Base-by-base conservation (phyloP, 2,888 invertebrate species). In the Scaptomyza cyrtandrae region DNA sequence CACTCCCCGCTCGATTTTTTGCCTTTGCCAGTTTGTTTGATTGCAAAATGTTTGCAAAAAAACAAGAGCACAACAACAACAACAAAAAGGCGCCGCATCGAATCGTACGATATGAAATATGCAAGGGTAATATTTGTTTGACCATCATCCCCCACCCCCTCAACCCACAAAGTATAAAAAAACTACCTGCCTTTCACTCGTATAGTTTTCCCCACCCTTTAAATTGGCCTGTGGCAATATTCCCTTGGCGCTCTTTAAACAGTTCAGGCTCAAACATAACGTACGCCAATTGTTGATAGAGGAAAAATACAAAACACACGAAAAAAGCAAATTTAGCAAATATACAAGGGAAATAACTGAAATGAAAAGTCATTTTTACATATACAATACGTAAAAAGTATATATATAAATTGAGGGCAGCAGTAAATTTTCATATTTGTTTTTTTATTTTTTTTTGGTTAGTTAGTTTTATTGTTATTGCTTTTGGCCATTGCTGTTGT, bases 171-270 rank as follows among this genome's bases (percentile, higher is more conserved):
- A 24, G 24, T 24, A 24, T 3, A 24, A 24, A 24, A 1, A 62
- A 55, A 39, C 39, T 33, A 3, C 6, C 53, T 5, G 24, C 24
- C 24, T 24, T 24, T 55, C 65, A 19, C 57, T 33, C 33, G 19
- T 39, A 3, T 24, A n/a, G 41, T 44, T 50, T 39, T 37, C 31
- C 48, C 44, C 49, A 54, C 59, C 48, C 33, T 1, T 6, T 9
- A 53, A 75, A 75, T 79, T 75, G 80, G 68, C 61, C 39, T 16
- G 62, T 71, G 74, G 71, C 72, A 50, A 3, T 35, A 80, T 69
- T 86, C 87, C 85, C 85, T 33, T 62, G 87, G 75, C 72, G 82
- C 85, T 82, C 75, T 86, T 84, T 84, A 88, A 88, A 73, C 78
- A 76, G 62, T 59, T 62, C 78, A 57, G 49, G 69, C 68, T 54